Conservation (phyloP, 2,888 invertebrate genomes). For the Eledona agricola region DNA sequence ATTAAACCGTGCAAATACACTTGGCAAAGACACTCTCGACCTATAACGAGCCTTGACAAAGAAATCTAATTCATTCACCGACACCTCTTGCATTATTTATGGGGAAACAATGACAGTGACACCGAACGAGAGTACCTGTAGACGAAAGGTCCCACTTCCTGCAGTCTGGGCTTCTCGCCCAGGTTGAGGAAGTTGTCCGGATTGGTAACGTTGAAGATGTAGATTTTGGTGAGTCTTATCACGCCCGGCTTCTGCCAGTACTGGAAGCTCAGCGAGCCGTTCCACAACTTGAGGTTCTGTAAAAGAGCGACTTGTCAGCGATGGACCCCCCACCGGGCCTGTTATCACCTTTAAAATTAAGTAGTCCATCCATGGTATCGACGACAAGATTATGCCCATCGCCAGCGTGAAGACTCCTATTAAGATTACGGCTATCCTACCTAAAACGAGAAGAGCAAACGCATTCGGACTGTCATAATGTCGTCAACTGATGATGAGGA, state of each 20-base stretch:
- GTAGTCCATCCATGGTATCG: slow-evolving; percentile 89
- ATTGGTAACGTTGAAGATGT: slow-evolving; percentile 90
- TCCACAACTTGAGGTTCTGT: slow-evolving; percentile 86
- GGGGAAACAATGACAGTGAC: no score
- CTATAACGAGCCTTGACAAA: slow-evolving; percentile 30
- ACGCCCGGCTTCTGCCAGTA: slow-evolving; percentile 91
- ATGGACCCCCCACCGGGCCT: no score
- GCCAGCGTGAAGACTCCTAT: slow-evolving; percentile 83
- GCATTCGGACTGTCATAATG: no score
- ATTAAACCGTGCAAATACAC: slow-evolving; percentile 22
- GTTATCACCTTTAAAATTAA: slow-evolving; percentile 85
- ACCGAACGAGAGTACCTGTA: no score
- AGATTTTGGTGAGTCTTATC: slow-evolving; percentile 82
- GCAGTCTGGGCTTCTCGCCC: slow-evolving; percentile 82
- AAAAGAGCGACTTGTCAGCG: slow-evolving; percentile 10
- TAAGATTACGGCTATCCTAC: slow-evolving; percentile 80
- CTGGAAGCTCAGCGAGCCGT: slow-evolving; percentile 85
- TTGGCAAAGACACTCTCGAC: slow-evolving; percentile 23
- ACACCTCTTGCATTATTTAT: slow-evolving; percentile 13
- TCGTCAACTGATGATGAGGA: no score
- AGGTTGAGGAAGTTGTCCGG: slow-evolving; percentile 78
- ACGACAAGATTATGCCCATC: slow-evolving; percentile 81
- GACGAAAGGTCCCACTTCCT: slow-evolving; percentile 87
- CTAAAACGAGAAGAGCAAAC: no score
- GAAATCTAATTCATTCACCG: slow-evolving; percentile 25